phyloP scores from a whole-genome alignment of 1,140 invertebrate genomes.

The Lucilia cuprina region DNA sequence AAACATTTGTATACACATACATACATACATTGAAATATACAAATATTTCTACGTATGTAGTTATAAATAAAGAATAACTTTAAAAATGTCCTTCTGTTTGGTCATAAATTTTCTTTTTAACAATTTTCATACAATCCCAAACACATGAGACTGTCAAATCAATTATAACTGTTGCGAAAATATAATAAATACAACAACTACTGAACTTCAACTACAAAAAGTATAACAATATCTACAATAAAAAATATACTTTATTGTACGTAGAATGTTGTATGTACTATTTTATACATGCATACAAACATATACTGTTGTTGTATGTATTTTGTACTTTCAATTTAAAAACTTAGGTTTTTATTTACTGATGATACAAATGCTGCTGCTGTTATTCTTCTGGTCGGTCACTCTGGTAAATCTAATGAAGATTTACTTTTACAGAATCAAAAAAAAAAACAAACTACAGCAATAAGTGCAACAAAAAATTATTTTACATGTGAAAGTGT shows the following conservation, averaged over 20 bases:
- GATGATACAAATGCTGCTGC: conserved; percentile 3
- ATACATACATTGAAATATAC: too few species aligned
- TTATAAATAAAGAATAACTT: neutral
- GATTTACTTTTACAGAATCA: conserved; percentile 13
- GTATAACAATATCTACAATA: neutral
- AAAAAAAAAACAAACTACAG: neutral
- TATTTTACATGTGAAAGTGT: neutral
- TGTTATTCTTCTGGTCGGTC: conserved; percentile 11
- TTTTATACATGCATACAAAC: neutral
- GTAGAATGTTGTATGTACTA: neutral
- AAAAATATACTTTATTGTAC: neutral
- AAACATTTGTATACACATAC: neutral
- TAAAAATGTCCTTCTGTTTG: conserved; percentile 11
- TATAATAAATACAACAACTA: conserved; percentile 13
- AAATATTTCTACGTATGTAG: too few species aligned
- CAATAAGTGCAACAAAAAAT: neutral
- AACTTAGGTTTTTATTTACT: conserved; percentile 18
- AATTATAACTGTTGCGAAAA: conserved; percentile 17
- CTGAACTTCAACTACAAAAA: neutral
- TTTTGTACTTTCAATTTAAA: neutral
- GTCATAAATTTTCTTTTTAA: conserved; percentile 18
- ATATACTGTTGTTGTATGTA: neutral
- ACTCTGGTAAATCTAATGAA: conserved; percentile 17
- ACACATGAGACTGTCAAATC: conserved; percentile 17
- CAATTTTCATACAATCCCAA: conserved; percentile 15